Evolutionary conservation across 2,113 vertebrate genomes (phyloP).

Genomic region (Labeo rohita): DNA sequence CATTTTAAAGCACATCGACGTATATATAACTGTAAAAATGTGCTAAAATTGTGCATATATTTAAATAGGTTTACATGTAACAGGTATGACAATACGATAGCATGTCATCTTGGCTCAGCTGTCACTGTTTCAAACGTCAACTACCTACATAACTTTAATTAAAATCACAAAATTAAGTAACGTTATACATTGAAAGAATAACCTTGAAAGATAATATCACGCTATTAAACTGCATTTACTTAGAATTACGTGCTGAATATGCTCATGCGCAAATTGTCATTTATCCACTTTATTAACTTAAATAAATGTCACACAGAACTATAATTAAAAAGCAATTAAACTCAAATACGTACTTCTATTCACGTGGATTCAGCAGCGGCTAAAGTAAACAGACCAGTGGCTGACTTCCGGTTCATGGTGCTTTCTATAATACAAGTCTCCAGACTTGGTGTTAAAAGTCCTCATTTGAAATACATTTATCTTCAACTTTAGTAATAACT

Average conservation of each 20-base stretch:
- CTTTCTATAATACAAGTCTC: slow-evolving; percentile 22
- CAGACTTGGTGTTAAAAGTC: neutral
- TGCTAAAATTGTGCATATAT: too few relatives aligned
- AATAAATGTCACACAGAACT: neutral
- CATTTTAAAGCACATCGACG: neutral
- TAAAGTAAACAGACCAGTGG: neutral
- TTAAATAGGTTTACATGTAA: neutral
- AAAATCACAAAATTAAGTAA: neutral
- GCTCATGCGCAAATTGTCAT: neutral
- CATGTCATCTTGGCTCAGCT: too few relatives aligned
- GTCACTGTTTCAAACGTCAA: neutral
- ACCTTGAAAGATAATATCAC: neutral
- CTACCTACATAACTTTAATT: neutral
- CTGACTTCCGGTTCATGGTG: neutral
- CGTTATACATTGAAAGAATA: neutral
- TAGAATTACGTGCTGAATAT: neutral
- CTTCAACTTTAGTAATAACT: neutral
- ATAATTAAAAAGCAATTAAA: neutral
- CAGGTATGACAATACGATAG: neutral
- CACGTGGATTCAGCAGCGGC: neutral
- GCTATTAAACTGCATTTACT: neutral
- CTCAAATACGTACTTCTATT: neutral
- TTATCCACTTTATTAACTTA: neutral
- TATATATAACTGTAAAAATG: neutral
- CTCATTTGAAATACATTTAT: neutral